Percentiles rank a stretch among this genome's conserved stretches.
These are phyloP conservation scores for Biston betularia DNA, from an alignment of 2,888 invertebrate species.

Conservation along the genomic window DNA sequence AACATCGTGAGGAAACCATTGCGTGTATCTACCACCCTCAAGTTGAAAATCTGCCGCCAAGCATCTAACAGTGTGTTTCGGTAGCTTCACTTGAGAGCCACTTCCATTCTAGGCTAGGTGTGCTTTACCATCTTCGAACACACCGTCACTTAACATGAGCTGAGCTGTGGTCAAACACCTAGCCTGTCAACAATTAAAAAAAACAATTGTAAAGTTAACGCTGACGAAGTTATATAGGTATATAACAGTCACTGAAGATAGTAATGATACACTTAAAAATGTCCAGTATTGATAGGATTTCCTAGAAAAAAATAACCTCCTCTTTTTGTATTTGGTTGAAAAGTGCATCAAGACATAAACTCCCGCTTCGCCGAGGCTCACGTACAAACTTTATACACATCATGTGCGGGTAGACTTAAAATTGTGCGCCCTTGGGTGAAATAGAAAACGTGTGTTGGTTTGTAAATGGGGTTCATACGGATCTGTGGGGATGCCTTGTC, in stretches of 20 bases:
- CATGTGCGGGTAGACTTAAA: slow-evolving; percentile 42
- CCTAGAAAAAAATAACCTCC: not conserved
- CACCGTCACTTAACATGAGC: no score
- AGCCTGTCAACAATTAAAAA: no score
- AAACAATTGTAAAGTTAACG: no score
- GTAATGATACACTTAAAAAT: not conserved
- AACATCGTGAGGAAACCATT: no score
- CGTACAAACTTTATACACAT: slow-evolving; percentile 44
- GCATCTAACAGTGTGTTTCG: no score
- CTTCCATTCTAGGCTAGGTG: no score
- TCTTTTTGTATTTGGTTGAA: not conserved
- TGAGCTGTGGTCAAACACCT: no score
- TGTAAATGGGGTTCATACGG: slow-evolving; percentile 21
- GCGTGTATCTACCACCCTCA: no score
- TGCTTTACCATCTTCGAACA: no score
- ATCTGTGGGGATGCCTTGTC: slow-evolving; percentile 21
- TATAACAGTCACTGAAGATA: not conserved
- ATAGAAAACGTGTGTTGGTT: slow-evolving; percentile 43
- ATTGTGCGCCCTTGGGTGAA: slow-evolving; percentile 38
- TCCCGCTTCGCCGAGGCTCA: slow-evolving; percentile 32
- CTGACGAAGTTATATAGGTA: no score
- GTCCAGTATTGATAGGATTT: not conserved
- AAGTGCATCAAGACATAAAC: slow-evolving; percentile 31
- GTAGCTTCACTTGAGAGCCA: no score
- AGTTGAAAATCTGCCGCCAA: no score